Conservation (phyloP, 1,140 invertebrate genomes). For the Plectrocnemia conspersa region DNA sequence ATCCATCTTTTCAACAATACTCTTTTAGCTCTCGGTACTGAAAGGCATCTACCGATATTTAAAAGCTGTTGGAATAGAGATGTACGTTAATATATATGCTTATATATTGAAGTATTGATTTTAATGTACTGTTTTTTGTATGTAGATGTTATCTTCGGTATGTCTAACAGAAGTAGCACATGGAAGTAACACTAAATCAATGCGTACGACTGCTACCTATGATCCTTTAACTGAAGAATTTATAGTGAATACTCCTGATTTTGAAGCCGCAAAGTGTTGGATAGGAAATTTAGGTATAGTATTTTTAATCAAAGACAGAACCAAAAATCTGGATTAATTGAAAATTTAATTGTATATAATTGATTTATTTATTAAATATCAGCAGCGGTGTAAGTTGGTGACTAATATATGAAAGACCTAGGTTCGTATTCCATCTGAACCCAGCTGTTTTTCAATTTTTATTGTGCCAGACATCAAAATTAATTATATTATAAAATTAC, state of each 20-base stretch:
- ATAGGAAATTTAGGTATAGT: constrained; percentile 80
- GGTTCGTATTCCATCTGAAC: constrained; percentile 1
- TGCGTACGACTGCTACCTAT: constrained; percentile 87
- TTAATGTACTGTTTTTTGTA: constrained; percentile 17
- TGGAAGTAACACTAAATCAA: constrained; percentile 87
- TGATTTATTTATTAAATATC: too few species aligned
- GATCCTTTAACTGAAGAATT: constrained; percentile 74
- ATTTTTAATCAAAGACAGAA: too few species aligned
- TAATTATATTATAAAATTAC: background rate
- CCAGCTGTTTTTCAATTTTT: background rate
- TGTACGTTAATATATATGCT: constrained; percentile 45
- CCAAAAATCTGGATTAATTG: too few species aligned
- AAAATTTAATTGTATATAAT: too few species aligned
- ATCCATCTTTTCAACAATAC: constrained; percentile 65
- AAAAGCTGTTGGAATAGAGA: constrained; percentile 64
- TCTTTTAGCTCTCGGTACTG: constrained; percentile 68
- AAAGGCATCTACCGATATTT: constrained; percentile 67
- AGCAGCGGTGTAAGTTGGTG: too few species aligned
- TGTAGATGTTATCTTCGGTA: constrained; percentile 72
- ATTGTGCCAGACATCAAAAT: background rate
- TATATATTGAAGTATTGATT: constrained; percentile 1
- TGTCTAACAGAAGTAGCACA: constrained; percentile 90
- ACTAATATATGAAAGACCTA: too few species aligned
- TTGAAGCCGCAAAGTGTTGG: constrained; percentile 95
- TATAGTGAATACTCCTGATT: constrained; percentile 85